Evolutionary conservation across 1,140 invertebrate species (phyloP).

Genomic region (Dendrolimus kikuchii): DNA sequence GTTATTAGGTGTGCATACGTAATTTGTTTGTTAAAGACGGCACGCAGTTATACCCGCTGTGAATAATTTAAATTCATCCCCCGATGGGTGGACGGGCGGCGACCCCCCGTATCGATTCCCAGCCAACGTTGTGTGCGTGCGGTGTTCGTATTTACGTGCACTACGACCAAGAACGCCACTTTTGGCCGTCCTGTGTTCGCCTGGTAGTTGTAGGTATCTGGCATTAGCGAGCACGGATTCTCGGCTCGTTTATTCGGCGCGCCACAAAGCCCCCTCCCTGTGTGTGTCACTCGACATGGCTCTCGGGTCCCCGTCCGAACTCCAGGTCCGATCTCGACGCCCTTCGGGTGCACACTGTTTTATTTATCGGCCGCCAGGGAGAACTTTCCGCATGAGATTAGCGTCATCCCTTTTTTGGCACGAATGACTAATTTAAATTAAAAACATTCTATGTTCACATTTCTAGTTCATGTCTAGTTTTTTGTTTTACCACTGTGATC

Average conservation of each 20-base stretch:
- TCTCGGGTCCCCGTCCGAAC: constrained; percentile 20
- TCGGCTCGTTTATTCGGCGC: constrained; percentile 44
- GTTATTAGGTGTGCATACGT: constrained; percentile 68
- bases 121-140: constrained; percentile 7
- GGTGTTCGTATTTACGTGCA: constrained; percentile 28
- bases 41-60: constrained; percentile 65
- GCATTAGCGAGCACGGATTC: constrained; percentile 44
- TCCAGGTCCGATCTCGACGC: neutral
- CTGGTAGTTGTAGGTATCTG: constrained; percentile 19
- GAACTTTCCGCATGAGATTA: constrained; percentile 20
- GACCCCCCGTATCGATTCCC: constrained; percentile 49
- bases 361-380: constrained; percentile 30
- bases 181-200: constrained; percentile 39
- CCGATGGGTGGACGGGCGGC: constrained; percentile 41
- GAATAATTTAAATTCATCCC: constrained; percentile 71
- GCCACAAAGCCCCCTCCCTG: constrained; percentile 51
- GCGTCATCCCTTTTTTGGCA: too few species aligned
- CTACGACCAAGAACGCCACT: constrained; percentile 27
- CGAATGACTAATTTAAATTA: too few species aligned
- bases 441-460: too few species aligned
- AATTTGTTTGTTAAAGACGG: constrained; percentile 72
- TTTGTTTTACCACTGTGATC: neutral
- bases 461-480: too few species aligned
- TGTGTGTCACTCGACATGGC: constrained; percentile 38
- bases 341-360: constrained; percentile 8